Evolutionary conservation across 1,140 invertebrate species (phyloP), one percentile per base, ranked within the genome.

Genomic region (Pseudomyrmex pallidus): DNA sequence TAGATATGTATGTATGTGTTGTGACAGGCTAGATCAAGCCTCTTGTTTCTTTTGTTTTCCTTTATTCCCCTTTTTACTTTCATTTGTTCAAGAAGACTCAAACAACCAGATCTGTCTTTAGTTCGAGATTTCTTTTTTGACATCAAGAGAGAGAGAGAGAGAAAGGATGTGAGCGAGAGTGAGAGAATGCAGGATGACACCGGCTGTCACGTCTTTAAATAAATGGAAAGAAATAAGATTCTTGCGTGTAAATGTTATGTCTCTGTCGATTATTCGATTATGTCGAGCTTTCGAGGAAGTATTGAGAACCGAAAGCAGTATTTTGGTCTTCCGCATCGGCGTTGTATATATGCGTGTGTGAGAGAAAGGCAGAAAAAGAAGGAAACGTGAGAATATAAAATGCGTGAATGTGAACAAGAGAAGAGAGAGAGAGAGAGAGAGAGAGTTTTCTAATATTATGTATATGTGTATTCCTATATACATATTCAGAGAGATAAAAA

Each of bases 251-350:
- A 64, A 76, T 74, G 48, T 56, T 56, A 64, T 10, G n/a, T 54
- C n/a, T 48, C 12, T 20, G n/a, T 73, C 22, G 57, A 73, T 61
- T 59, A 48, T 48, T 59, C 20, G 22, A 59, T 15, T 44, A 25
- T 78, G 56, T 46, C 44, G 50, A 85, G 50, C 70, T 74, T 85
- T 85, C 57, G 87, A 88, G 67, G 61, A 67, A 85, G 76, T 61
- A 77, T 48, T 57, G 83, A 80, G 54, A 87, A 87, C 54, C 73
- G 85, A 85, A 77, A 85, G 61, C 62, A 88, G 87, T 89, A 89
- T 88, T 88, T 88, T 85, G 63, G 87, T 89, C 87, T 89, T 89
- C 87, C 87, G 74, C 80, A 80, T 84, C 63, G 84, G 64, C 78
- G 87, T 88, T 89, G 52, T 77, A 68, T 46, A 62, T 80, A 63